These are phyloP conservation scores for Macrotis lagotis DNA, from an alignment of 2,113 vertebrate species.

Conservation along the genomic window DNA sequence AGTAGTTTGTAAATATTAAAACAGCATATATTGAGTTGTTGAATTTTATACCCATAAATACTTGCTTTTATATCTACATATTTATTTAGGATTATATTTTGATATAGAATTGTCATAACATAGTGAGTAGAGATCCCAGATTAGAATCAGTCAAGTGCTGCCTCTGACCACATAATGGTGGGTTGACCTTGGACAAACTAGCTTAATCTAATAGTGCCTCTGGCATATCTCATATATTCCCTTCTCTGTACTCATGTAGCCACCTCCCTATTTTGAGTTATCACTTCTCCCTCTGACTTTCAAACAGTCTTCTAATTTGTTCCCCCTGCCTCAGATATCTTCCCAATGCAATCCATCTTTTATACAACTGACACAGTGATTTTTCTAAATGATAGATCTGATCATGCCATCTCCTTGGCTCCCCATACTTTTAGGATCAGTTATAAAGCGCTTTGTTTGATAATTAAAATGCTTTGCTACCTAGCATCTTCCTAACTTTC, in stretches of 20 bases:
- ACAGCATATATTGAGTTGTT: neutral
- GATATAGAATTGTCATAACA: neutral
- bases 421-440: neutral
- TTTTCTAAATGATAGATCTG: neutral
- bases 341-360: neutral
- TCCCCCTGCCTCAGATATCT: neutral
- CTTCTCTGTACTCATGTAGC: neutral
- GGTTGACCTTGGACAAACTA: neutral
- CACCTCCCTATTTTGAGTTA: neutral
- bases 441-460: neutral
- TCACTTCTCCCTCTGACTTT: neutral
- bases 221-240: neutral
- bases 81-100: neutral
- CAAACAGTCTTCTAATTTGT: neutral
- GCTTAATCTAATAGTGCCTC: neutral
- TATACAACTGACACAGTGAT: neutral
- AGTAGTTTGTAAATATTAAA: neutral
- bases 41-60: neutral
- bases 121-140: neutral
- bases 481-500: neutral
- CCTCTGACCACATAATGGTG: neutral
- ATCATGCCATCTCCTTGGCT: neutral
- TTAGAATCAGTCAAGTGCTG: neutral
- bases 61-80: neutral
- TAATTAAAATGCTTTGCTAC: neutral